A percentile compares a stretch with the other conserved stretches of the same genome.
Evolutionary conservation across 2,113 vertebrate genomes (phyloP).

Genomic region (Cromileptes altivelis): DNA sequence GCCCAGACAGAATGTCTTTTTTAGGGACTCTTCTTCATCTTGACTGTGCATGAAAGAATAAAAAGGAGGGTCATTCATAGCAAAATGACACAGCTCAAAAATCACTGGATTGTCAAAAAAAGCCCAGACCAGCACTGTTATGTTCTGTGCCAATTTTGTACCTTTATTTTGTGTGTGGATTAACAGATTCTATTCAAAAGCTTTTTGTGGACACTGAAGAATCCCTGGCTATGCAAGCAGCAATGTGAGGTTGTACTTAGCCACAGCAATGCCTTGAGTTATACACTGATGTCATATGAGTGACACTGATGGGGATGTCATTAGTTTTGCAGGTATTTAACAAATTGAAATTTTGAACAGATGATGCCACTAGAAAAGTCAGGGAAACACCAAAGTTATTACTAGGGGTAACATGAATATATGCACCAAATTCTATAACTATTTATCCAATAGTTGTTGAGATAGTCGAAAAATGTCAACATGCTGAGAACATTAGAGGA

Average conservation of each 20-base stretch:
- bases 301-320: no score
- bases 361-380: no score
- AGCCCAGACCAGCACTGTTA: no score
- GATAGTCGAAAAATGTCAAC: neutral
- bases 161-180: neutral
- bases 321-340: neutral
- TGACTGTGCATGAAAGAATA: neutral
- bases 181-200: neutral
- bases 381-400: no score
- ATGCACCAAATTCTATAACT: no score
- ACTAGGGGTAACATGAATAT: no score
- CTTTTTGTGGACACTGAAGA: neutral
- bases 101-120: neutral
- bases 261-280: neutral
- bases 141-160: neutral
- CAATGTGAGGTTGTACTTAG: no score
- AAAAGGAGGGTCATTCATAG: neutral
- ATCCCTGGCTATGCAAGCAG: neutral
- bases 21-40: neutral
- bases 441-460: neutral
- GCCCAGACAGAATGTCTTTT: neutral
- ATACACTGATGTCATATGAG: neutral
- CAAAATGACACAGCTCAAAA: neutral
- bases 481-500: neutral
- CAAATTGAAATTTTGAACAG: neutral